A percentile compares a stretch with the other conserved stretches of the same genome.
These are phyloP conservation scores for Panorpa germanica DNA, from an alignment of 2,888 invertebrate species.

Conservation along the genomic window DNA sequence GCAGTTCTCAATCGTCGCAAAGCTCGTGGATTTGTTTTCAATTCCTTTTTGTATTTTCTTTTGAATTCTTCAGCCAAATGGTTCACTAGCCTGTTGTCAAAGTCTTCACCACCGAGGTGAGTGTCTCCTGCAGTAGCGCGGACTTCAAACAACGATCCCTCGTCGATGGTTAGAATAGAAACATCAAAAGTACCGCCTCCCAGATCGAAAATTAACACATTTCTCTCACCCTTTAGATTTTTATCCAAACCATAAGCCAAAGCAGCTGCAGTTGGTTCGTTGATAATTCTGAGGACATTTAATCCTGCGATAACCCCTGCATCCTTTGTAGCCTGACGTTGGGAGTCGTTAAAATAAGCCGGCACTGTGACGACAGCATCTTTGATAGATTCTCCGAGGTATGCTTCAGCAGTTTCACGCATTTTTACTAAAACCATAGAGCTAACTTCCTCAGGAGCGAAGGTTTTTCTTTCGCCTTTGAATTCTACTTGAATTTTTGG, in stretches of 20 bases:
- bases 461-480: conserved; percentile 53
- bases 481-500: conserved; percentile 58
- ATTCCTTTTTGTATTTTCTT: conserved; percentile 48
- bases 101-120: conserved; percentile 61
- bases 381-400: conserved; percentile 47
- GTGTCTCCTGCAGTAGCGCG: conserved; percentile 67
- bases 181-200: conserved; percentile 89
- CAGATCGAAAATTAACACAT: conserved; percentile 55
- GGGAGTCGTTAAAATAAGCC: conserved; percentile 68
- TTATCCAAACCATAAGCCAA: conserved; percentile 70
- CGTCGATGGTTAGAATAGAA: conserved; percentile 74
- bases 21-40: conserved; percentile 52
- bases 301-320: conserved; percentile 71
- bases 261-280: conserved; percentile 80
- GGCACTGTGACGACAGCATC: conserved; percentile 73
- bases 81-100: conserved; percentile 61
- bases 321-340: conserved; percentile 75
- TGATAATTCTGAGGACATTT: conserved; percentile 76
- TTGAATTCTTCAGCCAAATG: conserved; percentile 65
- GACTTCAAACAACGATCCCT: conserved; percentile 67
- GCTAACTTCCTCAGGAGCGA: conserved; percentile 68
- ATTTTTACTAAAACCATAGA: conserved; percentile 75
- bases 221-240: conserved; percentile 51
- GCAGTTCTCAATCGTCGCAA: conserved; percentile 68
- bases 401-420: conserved; percentile 62